Conservation (phyloP, 1,140 invertebrate species). For the Euura saliciscinereae region DNA sequence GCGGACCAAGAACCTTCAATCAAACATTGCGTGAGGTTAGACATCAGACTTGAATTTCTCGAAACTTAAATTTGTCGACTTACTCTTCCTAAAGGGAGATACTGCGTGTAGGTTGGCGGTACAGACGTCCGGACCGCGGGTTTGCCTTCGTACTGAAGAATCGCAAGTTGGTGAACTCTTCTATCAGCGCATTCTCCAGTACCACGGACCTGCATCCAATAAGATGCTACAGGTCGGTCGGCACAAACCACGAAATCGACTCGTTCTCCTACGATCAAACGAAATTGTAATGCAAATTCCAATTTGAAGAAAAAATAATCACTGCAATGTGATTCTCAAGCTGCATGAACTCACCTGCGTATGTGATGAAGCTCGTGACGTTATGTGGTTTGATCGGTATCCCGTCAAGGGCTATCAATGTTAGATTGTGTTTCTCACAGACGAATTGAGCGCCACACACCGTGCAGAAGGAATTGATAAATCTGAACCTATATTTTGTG, state of each 20-base stretch:
- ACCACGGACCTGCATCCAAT: conserved; percentile 59
- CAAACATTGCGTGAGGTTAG: not conserved
- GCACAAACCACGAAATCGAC: conserved; percentile 61
- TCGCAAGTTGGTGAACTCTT: conserved; percentile 55
- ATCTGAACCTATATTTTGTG: conserved; percentile 58
- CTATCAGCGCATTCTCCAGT: conserved; percentile 50
- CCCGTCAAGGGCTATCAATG: conserved; percentile 62
- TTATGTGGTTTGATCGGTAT: not conserved
- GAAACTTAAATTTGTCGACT: not conserved
- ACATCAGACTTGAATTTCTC: not conserved
- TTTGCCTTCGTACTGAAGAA: conserved; percentile 54
- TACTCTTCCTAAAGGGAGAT: conserved; percentile 15
- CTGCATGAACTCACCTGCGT: not conserved
- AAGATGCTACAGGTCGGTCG: conserved; percentile 47
- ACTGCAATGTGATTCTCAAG: not conserved
- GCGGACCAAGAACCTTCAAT: conserved; percentile 73
- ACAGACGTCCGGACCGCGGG: conserved; percentile 8
- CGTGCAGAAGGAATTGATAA: conserved; percentile 59
- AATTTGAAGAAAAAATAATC: conserved; percentile 67
- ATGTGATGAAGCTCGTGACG: not conserved
- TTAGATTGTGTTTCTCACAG: conserved; percentile 61
- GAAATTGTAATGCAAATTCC: conserved; percentile 64
- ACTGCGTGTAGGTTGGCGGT: conserved; percentile 11
- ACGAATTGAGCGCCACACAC: conserved; percentile 59
- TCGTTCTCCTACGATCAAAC: conserved; percentile 56